phyloP scores from a whole-genome alignment of 2,113 vertebrate species.

The Larimichthys crocea region DNA sequence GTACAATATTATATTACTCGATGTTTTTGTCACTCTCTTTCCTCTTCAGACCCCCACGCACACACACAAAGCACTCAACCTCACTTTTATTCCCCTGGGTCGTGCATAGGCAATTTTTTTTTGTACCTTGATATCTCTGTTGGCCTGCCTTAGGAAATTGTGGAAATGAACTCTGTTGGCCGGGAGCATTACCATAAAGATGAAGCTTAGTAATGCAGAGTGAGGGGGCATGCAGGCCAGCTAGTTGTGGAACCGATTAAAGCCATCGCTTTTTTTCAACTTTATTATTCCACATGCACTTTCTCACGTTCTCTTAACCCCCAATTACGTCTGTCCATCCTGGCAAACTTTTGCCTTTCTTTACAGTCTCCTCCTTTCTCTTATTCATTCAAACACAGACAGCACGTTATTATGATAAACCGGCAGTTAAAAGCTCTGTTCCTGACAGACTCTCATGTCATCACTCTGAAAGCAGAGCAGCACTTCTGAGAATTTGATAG shows the following conservation, averaged over 20 bases:
- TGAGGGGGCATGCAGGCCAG: conserved; percentile 47
- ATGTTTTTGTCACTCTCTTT: conserved; percentile 40
- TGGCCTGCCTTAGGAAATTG: conserved; percentile 57
- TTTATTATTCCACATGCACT: conserved; percentile 48
- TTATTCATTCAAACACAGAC: conserved; percentile 11
- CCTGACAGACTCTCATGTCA: conserved; percentile 30
- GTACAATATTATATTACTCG: conserved; percentile 23
- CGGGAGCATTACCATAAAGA: conserved; percentile 69
- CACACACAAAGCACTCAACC: conserved; percentile 3
- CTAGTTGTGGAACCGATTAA: conserved; percentile 57
- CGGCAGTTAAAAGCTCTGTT: conserved; percentile 24
- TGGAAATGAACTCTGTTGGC: conserved; percentile 64
- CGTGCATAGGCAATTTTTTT: conserved; percentile 41
- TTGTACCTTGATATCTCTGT: conserved; percentile 52
- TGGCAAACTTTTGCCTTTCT: not conserved
- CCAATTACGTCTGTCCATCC: conserved; percentile 13
- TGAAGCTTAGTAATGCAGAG: conserved; percentile 53
- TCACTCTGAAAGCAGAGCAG: conserved; percentile 21
- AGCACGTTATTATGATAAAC: not conserved
- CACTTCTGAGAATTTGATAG: conserved; percentile 23
- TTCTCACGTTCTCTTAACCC: conserved; percentile 21
- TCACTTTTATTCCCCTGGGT: conserved; percentile 39
- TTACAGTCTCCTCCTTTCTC: not conserved
- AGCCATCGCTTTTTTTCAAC: conserved; percentile 34
- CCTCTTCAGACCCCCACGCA: conserved; percentile 13